Percentiles rank a stretch among this genome's conserved stretches.
Conservation (phyloP, 2,888 invertebrate genomes). For the Xanthia icteritia region DNA sequence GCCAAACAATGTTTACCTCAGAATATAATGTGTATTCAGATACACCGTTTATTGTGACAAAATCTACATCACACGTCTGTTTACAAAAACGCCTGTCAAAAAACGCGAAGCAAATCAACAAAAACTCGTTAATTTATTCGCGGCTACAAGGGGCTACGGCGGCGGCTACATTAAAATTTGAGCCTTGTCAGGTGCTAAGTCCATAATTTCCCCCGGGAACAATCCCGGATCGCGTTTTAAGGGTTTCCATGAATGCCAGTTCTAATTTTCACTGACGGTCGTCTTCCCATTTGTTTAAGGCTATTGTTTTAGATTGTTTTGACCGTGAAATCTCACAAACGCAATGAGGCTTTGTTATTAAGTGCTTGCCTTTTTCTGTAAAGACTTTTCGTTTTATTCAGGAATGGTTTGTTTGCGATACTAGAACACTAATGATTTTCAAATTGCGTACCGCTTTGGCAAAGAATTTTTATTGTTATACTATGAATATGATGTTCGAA, state of each 20-base stretch:
- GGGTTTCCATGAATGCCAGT: constrained; percentile 86
- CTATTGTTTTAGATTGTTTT: constrained; percentile 70
- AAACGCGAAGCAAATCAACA: constrained; percentile 75
- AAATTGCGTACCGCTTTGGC: neutral
- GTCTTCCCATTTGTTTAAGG: constrained; percentile 71
- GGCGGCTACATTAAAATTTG: constrained; percentile 88
- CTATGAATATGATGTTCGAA: too few species aligned
- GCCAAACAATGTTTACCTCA: neutral
- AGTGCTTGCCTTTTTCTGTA: constrained; percentile 18
- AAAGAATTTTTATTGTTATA: too few species aligned
- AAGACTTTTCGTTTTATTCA: neutral
- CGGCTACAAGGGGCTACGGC: constrained; percentile 77
- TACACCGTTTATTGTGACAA: neutral
- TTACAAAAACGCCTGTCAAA: constrained; percentile 66
- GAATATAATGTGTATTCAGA: neutral
- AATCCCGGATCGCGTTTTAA: constrained; percentile 88
- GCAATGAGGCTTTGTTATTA: constrained; percentile 27
- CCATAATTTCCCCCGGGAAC: constrained; percentile 90
- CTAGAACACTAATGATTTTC: neutral
- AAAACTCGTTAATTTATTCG: constrained; percentile 87
- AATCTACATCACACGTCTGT: constrained; percentile 24
- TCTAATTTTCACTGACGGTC: constrained; percentile 84
- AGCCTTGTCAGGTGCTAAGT: constrained; percentile 90
- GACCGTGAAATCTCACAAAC: constrained; percentile 74
- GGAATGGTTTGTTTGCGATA: neutral